Conservation (phyloP, 2,113 vertebrate genomes). For the Ardeotis arabs region DNA sequence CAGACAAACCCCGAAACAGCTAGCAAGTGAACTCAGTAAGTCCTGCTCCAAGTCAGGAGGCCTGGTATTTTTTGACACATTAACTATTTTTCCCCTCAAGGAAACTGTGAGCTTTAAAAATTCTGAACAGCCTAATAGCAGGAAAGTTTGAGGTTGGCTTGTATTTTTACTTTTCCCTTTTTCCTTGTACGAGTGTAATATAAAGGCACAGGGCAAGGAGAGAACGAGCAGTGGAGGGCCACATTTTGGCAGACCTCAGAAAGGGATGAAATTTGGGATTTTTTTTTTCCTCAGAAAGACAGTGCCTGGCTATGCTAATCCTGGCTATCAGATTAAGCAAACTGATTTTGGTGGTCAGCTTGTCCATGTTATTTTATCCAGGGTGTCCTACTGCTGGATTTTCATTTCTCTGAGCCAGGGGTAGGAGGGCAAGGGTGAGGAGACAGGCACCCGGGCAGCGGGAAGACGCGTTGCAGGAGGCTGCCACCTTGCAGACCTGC, state of each 20-base stretch:
- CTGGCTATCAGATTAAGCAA: background rate
- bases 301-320: background rate
- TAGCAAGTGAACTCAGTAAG: background rate
- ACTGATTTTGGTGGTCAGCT: fast-evolving
- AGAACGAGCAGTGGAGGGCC: fast-evolving
- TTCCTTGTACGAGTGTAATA: fast-evolving
- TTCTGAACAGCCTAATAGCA: background rate
- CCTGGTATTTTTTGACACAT: background rate
- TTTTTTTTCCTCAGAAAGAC: background rate
- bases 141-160: background rate
- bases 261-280: background rate
- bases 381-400: fast-evolving
- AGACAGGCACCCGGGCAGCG: fast-evolving
- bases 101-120: constrained; percentile 26
- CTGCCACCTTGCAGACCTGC: background rate
- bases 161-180: background rate
- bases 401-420: background rate
- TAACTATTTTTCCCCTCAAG: constrained; percentile 20
- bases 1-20: background rate
- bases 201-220: background rate
- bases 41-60: background rate
- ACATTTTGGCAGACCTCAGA: background rate
- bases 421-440: fast-evolving
- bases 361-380: background rate
- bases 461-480: fast-evolving